A percentile compares a stretch with the other conserved stretches of the same genome.
Conservation (phyloP, 2,888 invertebrate species). For the Oligia fasciuncula region DNA sequence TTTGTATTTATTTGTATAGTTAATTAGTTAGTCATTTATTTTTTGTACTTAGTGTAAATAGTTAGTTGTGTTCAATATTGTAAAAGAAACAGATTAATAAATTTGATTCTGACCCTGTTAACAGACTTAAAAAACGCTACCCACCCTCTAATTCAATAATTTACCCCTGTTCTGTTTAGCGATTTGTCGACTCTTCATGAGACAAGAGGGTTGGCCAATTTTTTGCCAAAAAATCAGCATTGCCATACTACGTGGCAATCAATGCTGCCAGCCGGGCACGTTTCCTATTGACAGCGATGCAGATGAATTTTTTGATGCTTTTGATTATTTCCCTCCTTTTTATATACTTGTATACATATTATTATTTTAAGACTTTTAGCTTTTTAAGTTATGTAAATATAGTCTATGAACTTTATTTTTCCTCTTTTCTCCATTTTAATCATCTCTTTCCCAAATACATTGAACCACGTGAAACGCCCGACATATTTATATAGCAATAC, state of each 20-base stretch:
- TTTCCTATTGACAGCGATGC: too few species aligned
- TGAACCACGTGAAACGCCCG: conserved; percentile 11
- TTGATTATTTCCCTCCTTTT: too few species aligned
- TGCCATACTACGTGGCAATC: too few species aligned
- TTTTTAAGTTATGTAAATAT: too few species aligned
- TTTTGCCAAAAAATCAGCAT: too few species aligned
- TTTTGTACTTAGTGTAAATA: neutral
- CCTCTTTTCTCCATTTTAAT: neutral
- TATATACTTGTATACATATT: too few species aligned
- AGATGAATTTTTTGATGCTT: too few species aligned
- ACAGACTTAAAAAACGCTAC: neutral
- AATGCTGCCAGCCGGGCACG: too few species aligned
- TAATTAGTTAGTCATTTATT: neutral
- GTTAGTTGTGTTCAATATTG: neutral
- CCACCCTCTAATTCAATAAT: neutral
- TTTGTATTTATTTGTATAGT: neutral
- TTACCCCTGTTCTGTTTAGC: neutral
- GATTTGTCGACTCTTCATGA: too few species aligned
- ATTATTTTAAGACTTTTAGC: too few species aligned
- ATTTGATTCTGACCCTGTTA: neutral
- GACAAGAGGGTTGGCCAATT: too few species aligned
- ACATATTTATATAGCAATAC: conserved; percentile 68
- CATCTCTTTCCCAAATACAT: neutral
- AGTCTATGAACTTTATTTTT: too few species aligned
- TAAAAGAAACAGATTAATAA: neutral